Evolutionary conservation across 2,113 vertebrate species (phyloP), one percentile per base, ranked within the genome.

Genomic region (Nerophis lumbriciformis): DNA sequence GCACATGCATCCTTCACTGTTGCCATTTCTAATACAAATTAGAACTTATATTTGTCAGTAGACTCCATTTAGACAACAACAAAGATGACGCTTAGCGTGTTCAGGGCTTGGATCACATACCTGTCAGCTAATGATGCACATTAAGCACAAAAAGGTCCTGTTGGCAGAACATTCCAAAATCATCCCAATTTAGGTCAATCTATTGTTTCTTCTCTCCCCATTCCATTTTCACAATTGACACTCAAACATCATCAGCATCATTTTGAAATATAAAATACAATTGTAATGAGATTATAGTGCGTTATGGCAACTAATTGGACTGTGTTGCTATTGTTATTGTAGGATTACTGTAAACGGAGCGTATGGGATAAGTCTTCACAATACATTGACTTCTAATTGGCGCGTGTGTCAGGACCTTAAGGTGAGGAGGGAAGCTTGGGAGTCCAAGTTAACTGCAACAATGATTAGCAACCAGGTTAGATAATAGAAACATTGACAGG

Each of bases 231-330:
- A 36, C 21, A 53, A 53, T 14, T 53, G 21, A 28, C 28, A 11
- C 35, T 53, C 21, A 35, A 21, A 35, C 28, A 11, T 53, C 38
- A 39, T 6, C 38, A 39, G 6, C 38, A 39, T 39, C 38, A 39
- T 39, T 39, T 8, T 39, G 38, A 51, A 10, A 9, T 56, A 58
- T 54, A 65, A 68, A 56, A n/a, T 53, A 55, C 63, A 1, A 48
- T 19, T 58, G 6, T 63, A 5, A 69, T 53, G 50, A 64, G 59
- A 69, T 72, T 68, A 73, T 4, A 35, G 21, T 72, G 67, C 75
- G 68, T 82, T 59, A 76, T 72, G 44, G 52, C 61, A 53, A 63
- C 57, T 71, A 79, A 77, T 78, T 83, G 73, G 67, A 28, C 59
- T 82, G 5, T 83, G 66, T 77, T 85, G 59, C 70, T 52, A 56